Percentiles rank a stretch among this genome's conserved stretches.
These are phyloP conservation scores for Pediacus dermestoides DNA, from an alignment of 2,888 invertebrate genomes.

Conservation along the genomic window DNA sequence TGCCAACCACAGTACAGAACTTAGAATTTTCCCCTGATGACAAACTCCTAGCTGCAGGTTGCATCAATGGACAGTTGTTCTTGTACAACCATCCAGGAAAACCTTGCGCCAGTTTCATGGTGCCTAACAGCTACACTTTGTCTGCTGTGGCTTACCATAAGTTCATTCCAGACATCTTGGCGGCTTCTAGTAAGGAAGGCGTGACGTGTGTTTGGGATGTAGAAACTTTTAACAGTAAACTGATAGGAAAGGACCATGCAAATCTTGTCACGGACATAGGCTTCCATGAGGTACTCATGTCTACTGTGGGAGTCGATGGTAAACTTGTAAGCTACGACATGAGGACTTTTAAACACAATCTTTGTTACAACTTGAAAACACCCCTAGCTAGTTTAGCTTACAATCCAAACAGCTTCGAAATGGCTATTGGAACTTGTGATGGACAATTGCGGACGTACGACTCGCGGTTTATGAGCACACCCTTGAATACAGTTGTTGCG, in stretches of 20 bases:
- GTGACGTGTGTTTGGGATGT: conserved; percentile 29
- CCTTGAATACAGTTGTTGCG: conserved; percentile 28
- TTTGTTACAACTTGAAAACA: conserved; percentile 26
- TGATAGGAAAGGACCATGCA: conserved; percentile 23
- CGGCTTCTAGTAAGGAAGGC: conserved; percentile 30
- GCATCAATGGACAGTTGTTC: conserved; percentile 26
- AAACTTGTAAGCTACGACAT: conserved; percentile 31
- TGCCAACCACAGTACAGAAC: conserved; percentile 32
- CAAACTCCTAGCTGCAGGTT: conserved; percentile 29
- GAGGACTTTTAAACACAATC: conserved; percentile 16
- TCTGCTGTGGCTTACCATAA: conserved; percentile 27
- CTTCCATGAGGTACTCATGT: conserved; percentile 26
- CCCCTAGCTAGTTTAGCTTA: conserved; percentile 29
- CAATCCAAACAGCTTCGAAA: conserved; percentile 24
- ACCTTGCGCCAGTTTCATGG: conserved; percentile 28
- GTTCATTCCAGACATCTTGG: conserved; percentile 22
- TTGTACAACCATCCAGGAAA: conserved; percentile 26
- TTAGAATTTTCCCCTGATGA: conserved; percentile 38
- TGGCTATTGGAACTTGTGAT: conserved; percentile 29
- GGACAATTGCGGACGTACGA: conserved; percentile 34
- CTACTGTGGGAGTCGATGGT: conserved; percentile 31
- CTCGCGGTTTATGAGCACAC: conserved; percentile 28
- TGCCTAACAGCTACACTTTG: conserved; percentile 29
- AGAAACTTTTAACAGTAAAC: conserved; percentile 22
- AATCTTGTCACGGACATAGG: conserved; percentile 28